phyloP scores from a whole-genome alignment of 1,140 invertebrate genomes.

The Ylistrum balloti region DNA sequence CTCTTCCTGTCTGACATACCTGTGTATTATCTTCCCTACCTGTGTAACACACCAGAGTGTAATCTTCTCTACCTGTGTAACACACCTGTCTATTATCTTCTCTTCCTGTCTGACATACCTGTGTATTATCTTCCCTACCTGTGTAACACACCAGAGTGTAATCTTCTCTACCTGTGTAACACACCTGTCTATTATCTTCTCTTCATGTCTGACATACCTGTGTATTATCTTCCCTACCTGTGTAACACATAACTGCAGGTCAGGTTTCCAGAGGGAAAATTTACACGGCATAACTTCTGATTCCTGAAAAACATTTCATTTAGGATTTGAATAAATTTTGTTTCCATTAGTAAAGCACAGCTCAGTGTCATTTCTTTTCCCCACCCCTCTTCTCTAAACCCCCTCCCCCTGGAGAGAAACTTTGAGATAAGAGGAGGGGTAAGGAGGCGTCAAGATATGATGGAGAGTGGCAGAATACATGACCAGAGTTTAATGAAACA shows the following conservation, averaged over 20 bases:
- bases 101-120: background rate
- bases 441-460: background rate
- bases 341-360: background rate
- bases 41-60: background rate
- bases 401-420: background rate
- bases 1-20: background rate
- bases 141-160: no score
- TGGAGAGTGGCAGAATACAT: constrained; percentile 3
- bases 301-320: no score
- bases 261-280: background rate
- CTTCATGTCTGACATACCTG: background rate
- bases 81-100: background rate
- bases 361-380: background rate
- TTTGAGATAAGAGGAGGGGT: background rate
- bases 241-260: background rate
- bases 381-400: no score
- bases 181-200: background rate
- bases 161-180: no score
- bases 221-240: background rate
- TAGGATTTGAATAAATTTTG: background rate
- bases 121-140: background rate
- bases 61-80: no score
- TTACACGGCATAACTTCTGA: no score
- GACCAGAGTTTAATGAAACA: constrained; percentile 11
- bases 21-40: background rate